Evolutionary conservation across 2,113 vertebrate species (phyloP), one percentile per base, ranked within the genome.

Genomic region (Oceanodroma tethys): DNA sequence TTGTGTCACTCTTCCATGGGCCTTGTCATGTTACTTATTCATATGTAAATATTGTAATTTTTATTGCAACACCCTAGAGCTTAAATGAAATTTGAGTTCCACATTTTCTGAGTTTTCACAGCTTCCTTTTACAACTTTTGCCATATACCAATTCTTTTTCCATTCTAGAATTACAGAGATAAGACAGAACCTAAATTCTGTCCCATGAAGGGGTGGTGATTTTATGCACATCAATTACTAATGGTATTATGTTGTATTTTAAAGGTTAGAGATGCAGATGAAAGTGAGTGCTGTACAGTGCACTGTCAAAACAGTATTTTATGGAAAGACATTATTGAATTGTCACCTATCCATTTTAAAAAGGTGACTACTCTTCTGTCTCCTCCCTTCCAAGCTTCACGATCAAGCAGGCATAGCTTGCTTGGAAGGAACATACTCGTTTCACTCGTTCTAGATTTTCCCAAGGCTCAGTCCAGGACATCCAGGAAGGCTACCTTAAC

Each of bases 351-450:
- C 3, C 1, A 5, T 59, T 76, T 65, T 32, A 29, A 76, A 53
- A 59, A 10, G 1, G 2, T 50, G 4, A 22, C 0, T 59, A 7
- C 3, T 53, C 88, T 74, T 74, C 11, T 71, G 17, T n/a, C 10
- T 66, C 3, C 32, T 67, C 10, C 13, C 23, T 78, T 58, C 20
- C 36, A 73, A 34, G 26, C 26, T 65, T 83, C 21, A 47, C 2
- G 7, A 48, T 66, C 16, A 62, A 63, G 25, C 1, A 70, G 26
- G 9, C 4, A 56, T 30, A 60, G 7, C 2, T 34, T 60, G 23
- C 20, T 19, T 40, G 7, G 23, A 68, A 76, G 16, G 11, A 72
- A 14, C 1, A 17, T 15, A 43, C 9, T 68, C 0, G 0, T 65
- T 88, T 76, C 5, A 0, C 3, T 47, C 81, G 12, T 26, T 82